phyloP scores from a whole-genome alignment of 2,113 vertebrate species.

The Axis porcinus region DNA sequence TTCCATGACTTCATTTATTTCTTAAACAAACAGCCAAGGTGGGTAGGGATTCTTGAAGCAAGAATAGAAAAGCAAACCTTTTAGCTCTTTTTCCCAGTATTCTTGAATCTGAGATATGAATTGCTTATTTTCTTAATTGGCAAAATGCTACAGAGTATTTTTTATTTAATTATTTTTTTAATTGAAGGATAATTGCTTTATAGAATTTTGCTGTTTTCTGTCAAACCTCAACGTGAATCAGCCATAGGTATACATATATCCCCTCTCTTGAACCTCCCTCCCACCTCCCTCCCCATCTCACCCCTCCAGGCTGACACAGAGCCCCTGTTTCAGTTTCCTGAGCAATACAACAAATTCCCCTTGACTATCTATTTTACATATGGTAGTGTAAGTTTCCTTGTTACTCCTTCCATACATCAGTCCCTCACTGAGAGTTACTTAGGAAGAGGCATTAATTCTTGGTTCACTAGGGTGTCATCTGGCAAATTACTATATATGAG shows the following conservation, averaged over 20 bases:
- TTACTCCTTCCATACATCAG: background rate
- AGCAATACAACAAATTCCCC: background rate
- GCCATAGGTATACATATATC: background rate
- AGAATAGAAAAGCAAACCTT: background rate
- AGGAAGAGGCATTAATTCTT: conserved; percentile 42
- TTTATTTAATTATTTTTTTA: background rate
- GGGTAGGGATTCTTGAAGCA: background rate
- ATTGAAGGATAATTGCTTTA: background rate
- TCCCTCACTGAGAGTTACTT: conserved; percentile 11
- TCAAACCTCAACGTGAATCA: background rate
- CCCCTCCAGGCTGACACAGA: background rate
- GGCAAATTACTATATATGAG: conserved; percentile 2
- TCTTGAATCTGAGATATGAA: background rate
- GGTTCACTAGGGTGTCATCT: conserved; percentile 3
- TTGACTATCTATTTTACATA: background rate
- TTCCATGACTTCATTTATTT: background rate
- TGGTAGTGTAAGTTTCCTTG: background rate
- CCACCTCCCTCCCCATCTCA: background rate
- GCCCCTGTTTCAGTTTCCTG: background rate
- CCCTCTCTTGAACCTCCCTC: background rate
- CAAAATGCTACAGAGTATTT: background rate
- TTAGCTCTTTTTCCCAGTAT: background rate
- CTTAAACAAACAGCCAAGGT: background rate
- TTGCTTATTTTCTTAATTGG: background rate
- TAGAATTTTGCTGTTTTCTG: background rate